phyloP scores from a whole-genome alignment of 92 coral and sea anemone genomes.

The Zoanthus sociatus region DNA sequence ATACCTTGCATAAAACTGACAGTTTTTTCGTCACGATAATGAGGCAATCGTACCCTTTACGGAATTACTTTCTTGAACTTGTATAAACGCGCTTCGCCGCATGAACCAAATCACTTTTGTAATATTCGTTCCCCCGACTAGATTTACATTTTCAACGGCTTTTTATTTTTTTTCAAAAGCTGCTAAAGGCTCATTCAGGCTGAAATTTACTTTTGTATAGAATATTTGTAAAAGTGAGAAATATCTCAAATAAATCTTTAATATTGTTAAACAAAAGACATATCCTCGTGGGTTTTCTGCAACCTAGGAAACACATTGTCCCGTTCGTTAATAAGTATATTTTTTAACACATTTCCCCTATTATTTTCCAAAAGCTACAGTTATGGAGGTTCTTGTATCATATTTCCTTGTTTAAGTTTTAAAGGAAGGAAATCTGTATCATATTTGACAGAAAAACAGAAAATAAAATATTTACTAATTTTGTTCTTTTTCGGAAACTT shows the following conservation, averaged over 20 bases:
- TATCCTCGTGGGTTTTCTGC: not conserved
- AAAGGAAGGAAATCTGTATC: not conserved
- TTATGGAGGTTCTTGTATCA: not conserved
- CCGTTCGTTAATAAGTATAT: too few relatives aligned
- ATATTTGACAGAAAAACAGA: not conserved
- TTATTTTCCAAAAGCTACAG: not conserved
- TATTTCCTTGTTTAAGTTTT: not conserved
- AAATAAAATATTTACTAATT: conserved; percentile 26
- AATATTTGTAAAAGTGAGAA: not conserved
- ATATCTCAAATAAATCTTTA: not conserved
- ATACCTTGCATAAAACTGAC: too few relatives aligned
- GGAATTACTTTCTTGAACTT: too few relatives aligned
- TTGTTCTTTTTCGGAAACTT: conserved; percentile 12
- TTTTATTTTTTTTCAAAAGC: too few relatives aligned
- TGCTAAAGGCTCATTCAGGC: too few relatives aligned
- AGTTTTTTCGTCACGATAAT: too few relatives aligned
- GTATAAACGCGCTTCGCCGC: too few relatives aligned
- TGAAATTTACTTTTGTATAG: not conserved
- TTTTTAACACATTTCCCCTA: not conserved
- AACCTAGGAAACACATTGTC: conserved; percentile 18
- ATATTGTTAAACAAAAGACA: not conserved
- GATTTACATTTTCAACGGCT: too few relatives aligned
- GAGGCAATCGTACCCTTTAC: too few relatives aligned
- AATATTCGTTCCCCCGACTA: too few relatives aligned
- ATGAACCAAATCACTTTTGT: too few relatives aligned